phyloP scores from a whole-genome alignment of 2,888 invertebrate species.

The Scaptodrosophila latifasciaeformis region DNA sequence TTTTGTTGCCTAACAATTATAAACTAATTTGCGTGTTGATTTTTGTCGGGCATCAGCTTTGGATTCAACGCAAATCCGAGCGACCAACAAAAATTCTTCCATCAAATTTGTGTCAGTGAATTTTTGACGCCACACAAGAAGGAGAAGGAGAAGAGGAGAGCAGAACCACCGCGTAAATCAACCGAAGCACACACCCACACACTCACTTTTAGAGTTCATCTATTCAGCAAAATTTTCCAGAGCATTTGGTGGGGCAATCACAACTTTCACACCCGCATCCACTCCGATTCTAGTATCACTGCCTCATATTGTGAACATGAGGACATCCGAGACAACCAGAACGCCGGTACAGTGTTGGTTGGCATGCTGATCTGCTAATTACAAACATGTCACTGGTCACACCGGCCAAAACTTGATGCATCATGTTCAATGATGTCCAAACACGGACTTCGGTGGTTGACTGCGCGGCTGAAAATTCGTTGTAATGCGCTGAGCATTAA shows the following conservation, averaged over 20 bases:
- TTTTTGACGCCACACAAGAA: slow-evolving; percentile 3
- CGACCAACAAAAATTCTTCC: slow-evolving; percentile 2
- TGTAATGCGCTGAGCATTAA: slow-evolving; percentile 23
- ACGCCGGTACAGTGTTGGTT: too few relatives aligned
- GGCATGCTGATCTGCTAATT: slow-evolving; percentile 45
- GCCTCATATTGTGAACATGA: too few relatives aligned
- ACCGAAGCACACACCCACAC: too few relatives aligned
- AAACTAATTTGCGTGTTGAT: slow-evolving; percentile 47
- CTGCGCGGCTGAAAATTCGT: slow-evolving; percentile 30
- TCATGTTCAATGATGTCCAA: background rate
- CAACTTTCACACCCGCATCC: too few relatives aligned
- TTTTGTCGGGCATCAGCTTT: slow-evolving; percentile 28
- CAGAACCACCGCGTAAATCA: too few relatives aligned
- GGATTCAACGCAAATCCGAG: too few relatives aligned
- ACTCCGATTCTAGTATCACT: too few relatives aligned
- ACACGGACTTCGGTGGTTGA: slow-evolving; percentile 21
- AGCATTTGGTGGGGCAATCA: too few relatives aligned
- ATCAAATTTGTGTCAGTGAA: slow-evolving; percentile 7
- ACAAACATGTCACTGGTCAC: slow-evolving; percentile 54
- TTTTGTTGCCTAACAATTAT: slow-evolving; percentile 26
- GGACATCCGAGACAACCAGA: too few relatives aligned
- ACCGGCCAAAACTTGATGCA: background rate
- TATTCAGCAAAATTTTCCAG: too few relatives aligned
- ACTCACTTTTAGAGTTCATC: too few relatives aligned
- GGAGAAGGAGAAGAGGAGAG: background rate